A percentile compares a stretch with the other conserved stretches of the same genome.
Evolutionary conservation across 2,888 invertebrate genomes (phyloP).

Genomic region (Megastigmus dorsalis): DNA sequence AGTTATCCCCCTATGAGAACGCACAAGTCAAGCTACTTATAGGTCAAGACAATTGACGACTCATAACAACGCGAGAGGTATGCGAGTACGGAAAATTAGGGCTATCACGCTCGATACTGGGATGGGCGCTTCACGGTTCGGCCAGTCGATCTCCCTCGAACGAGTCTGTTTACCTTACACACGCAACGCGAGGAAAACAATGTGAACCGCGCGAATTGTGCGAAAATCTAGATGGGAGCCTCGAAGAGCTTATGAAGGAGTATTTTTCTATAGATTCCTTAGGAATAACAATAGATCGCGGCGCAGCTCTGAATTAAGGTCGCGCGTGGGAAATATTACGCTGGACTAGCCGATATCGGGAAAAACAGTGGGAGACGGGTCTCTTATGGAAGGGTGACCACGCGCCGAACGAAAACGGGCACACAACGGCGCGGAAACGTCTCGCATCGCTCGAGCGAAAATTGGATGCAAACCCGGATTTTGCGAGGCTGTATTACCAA

Average conservation of each 20-base stretch:
- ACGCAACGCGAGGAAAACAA: too few relatives aligned
- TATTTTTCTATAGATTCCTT: too few relatives aligned
- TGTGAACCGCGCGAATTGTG: too few relatives aligned
- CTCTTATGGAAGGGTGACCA: constrained; percentile 11
- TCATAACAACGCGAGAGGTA: background rate
- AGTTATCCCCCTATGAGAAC: too few relatives aligned
- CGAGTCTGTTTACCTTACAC: background rate
- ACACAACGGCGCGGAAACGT: background rate
- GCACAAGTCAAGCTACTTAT: too few relatives aligned
- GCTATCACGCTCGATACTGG: background rate
- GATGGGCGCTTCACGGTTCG: background rate
- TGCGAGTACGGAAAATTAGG: background rate
- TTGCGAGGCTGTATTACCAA: background rate
- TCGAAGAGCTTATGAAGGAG: background rate
- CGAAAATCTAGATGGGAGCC: background rate
- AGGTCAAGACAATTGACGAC: background rate
- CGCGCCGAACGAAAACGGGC: background rate
- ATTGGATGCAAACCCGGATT: background rate
- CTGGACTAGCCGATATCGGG: background rate
- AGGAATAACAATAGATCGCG: too few relatives aligned
- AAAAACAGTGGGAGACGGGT: constrained; percentile 5
- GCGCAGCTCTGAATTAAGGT: too few relatives aligned
- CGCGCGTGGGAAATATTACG: background rate
- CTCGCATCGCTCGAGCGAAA: background rate
- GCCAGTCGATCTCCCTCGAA: background rate